Percentiles rank a stretch among this genome's conserved stretches.
Conservation (phyloP, 2,113 vertebrate genomes). For the Hippopotamus amphibius region DNA sequence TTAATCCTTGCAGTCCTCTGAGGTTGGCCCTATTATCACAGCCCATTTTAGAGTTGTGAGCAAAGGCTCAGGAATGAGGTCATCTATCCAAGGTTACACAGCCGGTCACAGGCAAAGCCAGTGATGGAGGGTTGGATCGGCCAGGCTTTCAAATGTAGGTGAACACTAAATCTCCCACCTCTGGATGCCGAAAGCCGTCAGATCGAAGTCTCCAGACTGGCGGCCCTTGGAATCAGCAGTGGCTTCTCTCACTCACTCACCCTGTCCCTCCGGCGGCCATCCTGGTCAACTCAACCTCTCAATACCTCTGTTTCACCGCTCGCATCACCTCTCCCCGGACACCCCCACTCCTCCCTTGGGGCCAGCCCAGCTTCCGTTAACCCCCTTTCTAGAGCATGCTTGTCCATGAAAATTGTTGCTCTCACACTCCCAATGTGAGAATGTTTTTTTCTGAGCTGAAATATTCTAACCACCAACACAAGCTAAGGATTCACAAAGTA, state of each 20-base stretch:
- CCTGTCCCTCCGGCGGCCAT: background rate
- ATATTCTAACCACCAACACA: background rate
- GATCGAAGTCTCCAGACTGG: background rate
- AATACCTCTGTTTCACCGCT: background rate
- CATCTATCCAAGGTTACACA: background rate
- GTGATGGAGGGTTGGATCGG: background rate
- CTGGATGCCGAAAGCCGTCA: background rate
- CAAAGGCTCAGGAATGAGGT: background rate
- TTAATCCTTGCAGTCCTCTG: background rate
- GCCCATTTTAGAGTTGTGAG: background rate
- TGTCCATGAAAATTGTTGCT: background rate
- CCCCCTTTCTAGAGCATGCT: background rate
- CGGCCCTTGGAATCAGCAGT: background rate
- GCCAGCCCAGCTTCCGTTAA: background rate
- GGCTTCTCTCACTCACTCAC: background rate
- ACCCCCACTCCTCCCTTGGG: background rate
- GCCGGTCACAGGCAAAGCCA: background rate
- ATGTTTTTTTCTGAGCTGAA: background rate
- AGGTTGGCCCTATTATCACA: background rate
- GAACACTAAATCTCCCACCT: background rate
- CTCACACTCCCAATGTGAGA: background rate
- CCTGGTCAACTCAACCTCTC: background rate
- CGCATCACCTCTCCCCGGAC: background rate
- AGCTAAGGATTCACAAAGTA: background rate
- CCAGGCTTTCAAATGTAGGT: background rate